Base-by-base conservation (phyloP, 2,113 vertebrate genomes). In the Eonycteris spelaea region DNA sequence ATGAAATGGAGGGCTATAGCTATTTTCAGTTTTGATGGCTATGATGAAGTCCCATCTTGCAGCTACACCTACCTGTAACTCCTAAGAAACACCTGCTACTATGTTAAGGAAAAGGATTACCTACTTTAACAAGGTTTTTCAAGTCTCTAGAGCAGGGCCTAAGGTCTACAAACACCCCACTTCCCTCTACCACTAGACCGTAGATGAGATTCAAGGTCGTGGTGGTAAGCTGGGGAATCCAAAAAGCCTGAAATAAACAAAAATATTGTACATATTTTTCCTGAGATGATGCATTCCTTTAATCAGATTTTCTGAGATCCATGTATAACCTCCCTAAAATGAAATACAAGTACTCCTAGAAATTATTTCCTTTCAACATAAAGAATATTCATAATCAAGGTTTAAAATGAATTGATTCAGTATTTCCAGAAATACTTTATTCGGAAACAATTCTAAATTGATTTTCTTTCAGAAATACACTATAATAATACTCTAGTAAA, bases 341-440 rank as follows among this genome's bases (percentile, higher is more conserved):
- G 61, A 95, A 94, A 71, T 74, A 79, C 4, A 9, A 80, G 33
- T 83, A 91, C 22, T 35, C 43, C 48, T 38, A 92, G 43, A 86
- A 82, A 70, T 93, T 48, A 83, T 94, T 83, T 73, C 48, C 59
- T 75, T 38, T 90, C 24, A 88, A 80, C n/a, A 45, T 24, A 94
- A 93, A 16, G 24, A 90, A 90, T 53, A 73, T 88, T 82, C 87
- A 96, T 67, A 92, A 86, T 18, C 45, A 96, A 74, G 38, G 22
- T 80, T 96, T 96, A 45, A 68, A 77, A 95, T 19, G 51, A 82
- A 63, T 48, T 82, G 53, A 90, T 79, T 93, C 68, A 75, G 21
- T 59, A 90, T 61, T 92, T 93, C 59, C 21, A 95, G 40, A 94
- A 93, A 80, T 68, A 82, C 7, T 93, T 90, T 53, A 96, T 57